Evolutionary conservation across 2,888 invertebrate species (phyloP), one percentile per base, ranked within the genome.

Genomic region (Drosophila affinis): DNA sequence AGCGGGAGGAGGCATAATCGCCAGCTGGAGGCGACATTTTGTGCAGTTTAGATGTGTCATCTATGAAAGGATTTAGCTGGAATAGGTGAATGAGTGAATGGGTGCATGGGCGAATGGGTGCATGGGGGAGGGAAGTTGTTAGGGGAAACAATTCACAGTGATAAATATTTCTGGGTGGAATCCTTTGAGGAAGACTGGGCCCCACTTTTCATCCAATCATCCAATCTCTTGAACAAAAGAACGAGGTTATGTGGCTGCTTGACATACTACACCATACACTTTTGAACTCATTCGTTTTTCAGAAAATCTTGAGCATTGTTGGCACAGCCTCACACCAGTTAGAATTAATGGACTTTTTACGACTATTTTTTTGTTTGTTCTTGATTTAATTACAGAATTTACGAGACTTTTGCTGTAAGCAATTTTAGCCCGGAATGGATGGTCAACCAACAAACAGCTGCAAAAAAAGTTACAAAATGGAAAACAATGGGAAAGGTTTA

Each of bases 351-450:
- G 39, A 39, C 29, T 9, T 9, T 9, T 29, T 2, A 29, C 3
- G 7, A 4, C 18, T 17, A 29, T 29, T 18, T 18, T 49, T 56
- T 47, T 53, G 59, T 18, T 48, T 46, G 27, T 59, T 62, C 14
- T 62, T 56, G 6, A 2, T 56, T 53, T 69, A 39, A 48, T 87
- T 78, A 1, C 87, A 91, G 91, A 91, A 78, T 91, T 91, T 68
- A 91, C 91, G 85, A 90, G 91, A 90, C 90, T 91, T 80, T 82
- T 91, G 81, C 91, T 91, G 65, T 91, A 91, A 91, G 82, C 60
- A 65, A 59, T 21, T 56, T 39, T 46, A 54, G 58, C 48, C 64
- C 57, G 14, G 45, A 54, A 46, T 67, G 68, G 62, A 51, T 57
- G 48, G 62, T 47, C 54, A 55, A 47, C 57, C 46, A 52, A 7